Base-by-base conservation (phyloP, 2,113 vertebrate genomes). In the Myocastor coypus region DNA sequence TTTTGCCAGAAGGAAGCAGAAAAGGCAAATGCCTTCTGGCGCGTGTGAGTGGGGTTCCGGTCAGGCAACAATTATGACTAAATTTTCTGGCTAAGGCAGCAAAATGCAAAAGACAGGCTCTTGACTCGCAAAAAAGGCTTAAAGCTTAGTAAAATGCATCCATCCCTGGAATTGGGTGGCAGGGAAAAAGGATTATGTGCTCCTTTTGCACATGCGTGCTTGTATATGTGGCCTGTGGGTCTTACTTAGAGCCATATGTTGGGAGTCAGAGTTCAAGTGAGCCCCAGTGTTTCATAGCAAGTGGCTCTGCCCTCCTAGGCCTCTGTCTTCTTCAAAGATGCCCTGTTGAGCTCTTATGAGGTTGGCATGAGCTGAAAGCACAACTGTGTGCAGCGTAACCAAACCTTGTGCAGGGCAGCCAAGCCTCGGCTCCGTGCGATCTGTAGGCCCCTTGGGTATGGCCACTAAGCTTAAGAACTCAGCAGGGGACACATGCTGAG, bases 361-460 rank as follows among this genome's bases (percentile, higher is more conserved):
- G 40, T 14, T 10, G 6, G 26, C 40, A 4, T 1, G 9, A 88
- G 46, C 46, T 61, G 5, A 6, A 22, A 28, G 11, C 16, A 22
- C 28, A 28, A 2, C n/a, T 2, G 28, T 1, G 64, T 1, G 24
- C 7, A 17, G 34, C 0, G 5, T 26, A 20, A 30, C 12, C 24
- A 32, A 5, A 78, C 20, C n/a, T n/a, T 1, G 64, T 1, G 24
- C 7, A 17, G 34, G 0, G 5, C 32, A 20, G 26, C 12, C 24
- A 32, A 5, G 71, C 20, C 4, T 0, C 55, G 3, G 1, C 30
- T 69, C 30, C 40, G 42, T 12, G 10, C 10, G 2, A 30, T 66
- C 10, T 24, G 57, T 8, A 6, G 0, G 0, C 2, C 24, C 83
- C 66, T 16, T 3, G 13, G 0, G 0, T 26, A 40, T 42, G 30